Base-by-base conservation (phyloP, 1,140 invertebrate species). In the Zaprionus inermis region DNA sequence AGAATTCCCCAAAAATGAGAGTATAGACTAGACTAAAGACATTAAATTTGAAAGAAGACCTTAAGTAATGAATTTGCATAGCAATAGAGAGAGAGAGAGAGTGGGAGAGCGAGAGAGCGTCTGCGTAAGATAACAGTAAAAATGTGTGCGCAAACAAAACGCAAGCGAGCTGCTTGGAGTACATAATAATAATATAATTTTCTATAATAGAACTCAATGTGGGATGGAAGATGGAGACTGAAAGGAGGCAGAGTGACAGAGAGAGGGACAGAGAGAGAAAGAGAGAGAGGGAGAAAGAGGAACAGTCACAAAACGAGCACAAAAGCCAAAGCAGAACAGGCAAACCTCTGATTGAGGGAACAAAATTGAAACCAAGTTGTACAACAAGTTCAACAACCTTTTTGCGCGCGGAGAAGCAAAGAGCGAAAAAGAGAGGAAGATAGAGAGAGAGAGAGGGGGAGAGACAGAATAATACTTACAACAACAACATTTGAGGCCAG, bases 171-270 rank as follows among this genome's bases (percentile, higher is more conserved):
- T 44, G 65, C 76, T 44, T 76, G 72, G 72, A 86, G 79, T 83
- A 86, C 82, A 86, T 88, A 88, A 82, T 86, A 86, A 88, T 86
- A 88, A 83, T 83, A 88, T 86, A 88, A 88, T 86, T 86, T 86
- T 88, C 82, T 88, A 83, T 86, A 86, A 88, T 83, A 86, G 79
- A 83, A 84, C 81, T 83, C 72, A 76, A 76, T 76, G 77, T 66
- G 56, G 24, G 22, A 38, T 51, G 64, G 14, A 63, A 72, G 24
- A 2, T 24, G 3, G 24, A 28, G 24, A 28, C 3, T 54, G 28
- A 7, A 22, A 6, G 49, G 52, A 69, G 46, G 36, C n/a, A 41
- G 67, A 78, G 66, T 38, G 54, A 1, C 14, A 46, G 58, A 44
- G 20, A 60, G 46, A 56, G 57, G 24, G 59, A n/a, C 58, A 67